Evolutionary conservation across 2,888 invertebrate species (phyloP).

Genomic region (Pharmacophagus antenor): DNA sequence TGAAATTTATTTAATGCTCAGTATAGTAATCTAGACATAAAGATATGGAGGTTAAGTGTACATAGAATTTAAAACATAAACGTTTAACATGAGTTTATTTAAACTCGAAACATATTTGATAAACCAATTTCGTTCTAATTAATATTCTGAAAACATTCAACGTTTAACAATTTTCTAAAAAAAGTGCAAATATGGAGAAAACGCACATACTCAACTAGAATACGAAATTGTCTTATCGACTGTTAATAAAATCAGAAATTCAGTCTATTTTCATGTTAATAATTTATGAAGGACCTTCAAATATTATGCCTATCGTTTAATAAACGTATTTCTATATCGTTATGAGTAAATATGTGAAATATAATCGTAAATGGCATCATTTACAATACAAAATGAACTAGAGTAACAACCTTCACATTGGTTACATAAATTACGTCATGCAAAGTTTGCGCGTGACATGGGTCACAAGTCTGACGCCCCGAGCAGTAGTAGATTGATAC

Average conservation of each 20-base stretch:
- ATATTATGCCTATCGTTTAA: background rate
- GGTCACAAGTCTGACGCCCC: conserved; percentile 69
- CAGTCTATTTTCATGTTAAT: background rate
- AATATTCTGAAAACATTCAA: conserved; percentile 28
- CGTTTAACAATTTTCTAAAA: conserved; percentile 29
- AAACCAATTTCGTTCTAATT: conserved; percentile 12
- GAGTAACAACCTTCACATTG: conserved; percentile 71
- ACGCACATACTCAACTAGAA: conserved; percentile 21
- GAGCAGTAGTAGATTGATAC: conserved; percentile 70
- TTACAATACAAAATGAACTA: conserved; percentile 11
- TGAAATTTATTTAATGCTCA: background rate
- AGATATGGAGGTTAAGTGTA: conserved; percentile 7
- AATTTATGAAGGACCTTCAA: background rate
- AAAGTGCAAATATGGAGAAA: conserved; percentile 31
- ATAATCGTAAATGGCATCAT: background rate
- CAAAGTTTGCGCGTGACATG: conserved; percentile 54
- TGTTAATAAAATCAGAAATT: conserved; percentile 21
- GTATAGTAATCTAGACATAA: background rate
- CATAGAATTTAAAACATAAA: conserved; percentile 6
- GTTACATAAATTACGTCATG: conserved; percentile 78
- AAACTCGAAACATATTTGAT: conserved; percentile 13
- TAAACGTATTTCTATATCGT: background rate
- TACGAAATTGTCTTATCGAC: conserved; percentile 19
- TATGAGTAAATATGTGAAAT: background rate
- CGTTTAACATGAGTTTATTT: background rate